Conservation (phyloP, 2,797 vertebrate genomes). For the Microtus obscurus region DNA sequence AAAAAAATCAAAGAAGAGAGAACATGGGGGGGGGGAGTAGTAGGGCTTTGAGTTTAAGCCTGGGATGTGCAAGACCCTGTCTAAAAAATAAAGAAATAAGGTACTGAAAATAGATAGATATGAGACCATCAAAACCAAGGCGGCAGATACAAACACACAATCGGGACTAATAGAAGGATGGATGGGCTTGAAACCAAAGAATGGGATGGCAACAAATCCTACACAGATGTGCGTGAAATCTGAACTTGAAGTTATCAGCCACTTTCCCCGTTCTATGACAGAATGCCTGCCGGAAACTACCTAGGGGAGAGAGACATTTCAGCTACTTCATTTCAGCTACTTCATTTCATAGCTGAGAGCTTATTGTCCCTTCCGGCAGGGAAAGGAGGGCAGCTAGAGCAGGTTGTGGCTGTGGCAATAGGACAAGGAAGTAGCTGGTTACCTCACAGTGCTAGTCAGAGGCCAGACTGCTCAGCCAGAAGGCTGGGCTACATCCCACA, state of each 20-base stretch:
- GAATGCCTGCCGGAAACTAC: not conserved
- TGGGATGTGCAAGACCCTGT: not conserved
- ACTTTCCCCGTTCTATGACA: not conserved
- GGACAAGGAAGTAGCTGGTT: not conserved
- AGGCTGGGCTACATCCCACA: not conserved
- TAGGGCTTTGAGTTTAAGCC: too few relatives aligned
- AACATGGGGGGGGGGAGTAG: too few relatives aligned
- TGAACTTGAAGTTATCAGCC: not conserved
- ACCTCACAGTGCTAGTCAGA: not conserved
- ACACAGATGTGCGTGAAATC: not conserved
- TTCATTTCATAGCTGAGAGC: not conserved
- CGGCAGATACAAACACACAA: not conserved
- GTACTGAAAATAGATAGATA: not conserved
- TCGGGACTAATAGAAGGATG: not conserved
- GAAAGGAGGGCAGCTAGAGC: not conserved
- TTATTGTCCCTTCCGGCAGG: not conserved
- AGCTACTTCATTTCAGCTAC: not conserved
- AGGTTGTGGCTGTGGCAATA: not conserved
- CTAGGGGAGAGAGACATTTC: not conserved
- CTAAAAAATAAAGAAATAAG: not conserved
- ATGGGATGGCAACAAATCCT: not conserved
- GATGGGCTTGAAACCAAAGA: not conserved
- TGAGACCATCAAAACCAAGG: not conserved
- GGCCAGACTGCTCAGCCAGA: not conserved
- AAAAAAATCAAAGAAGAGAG: too few relatives aligned